Evolutionary conservation across 2,113 vertebrate species (phyloP).

Genomic region (Diglossa brunneiventris): DNA sequence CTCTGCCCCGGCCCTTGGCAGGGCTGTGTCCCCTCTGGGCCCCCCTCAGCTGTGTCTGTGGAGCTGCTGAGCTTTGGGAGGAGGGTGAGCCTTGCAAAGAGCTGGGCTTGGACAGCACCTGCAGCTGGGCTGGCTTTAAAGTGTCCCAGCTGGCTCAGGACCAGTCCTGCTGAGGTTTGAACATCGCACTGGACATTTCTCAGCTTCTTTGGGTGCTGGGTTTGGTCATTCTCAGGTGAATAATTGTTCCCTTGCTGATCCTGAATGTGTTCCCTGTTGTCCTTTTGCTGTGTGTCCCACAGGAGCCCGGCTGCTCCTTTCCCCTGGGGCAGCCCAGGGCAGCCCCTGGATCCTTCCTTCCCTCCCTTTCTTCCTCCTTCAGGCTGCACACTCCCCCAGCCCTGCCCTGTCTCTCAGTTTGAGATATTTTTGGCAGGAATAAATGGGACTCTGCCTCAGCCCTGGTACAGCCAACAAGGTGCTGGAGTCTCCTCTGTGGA

Average conservation of each 20-base stretch:
- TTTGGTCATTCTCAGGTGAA: neutral
- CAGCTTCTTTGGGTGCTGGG: neutral
- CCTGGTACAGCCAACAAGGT: neutral
- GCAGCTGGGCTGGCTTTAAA: neutral
- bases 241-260: neutral
- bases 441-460: conserved; percentile 7
- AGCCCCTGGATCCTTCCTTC: neutral
- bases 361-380: neutral
- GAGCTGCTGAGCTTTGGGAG: neutral
- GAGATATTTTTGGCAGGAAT: conserved; percentile 30
- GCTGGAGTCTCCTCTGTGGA: neutral
- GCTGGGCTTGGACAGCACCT: neutral
- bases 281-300: accelerated
- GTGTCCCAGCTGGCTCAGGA: neutral
- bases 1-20: neutral
- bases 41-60: neutral
- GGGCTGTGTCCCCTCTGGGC: neutral
- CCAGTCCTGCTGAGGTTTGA: neutral
- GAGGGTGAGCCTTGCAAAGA: neutral
- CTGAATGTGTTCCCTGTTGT: neutral
- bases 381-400: neutral
- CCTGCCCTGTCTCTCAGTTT: neutral
- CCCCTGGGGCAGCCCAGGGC: accelerated
- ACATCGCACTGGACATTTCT: neutral
- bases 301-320: neutral